phyloP scores from a whole-genome alignment of 2,797 vertebrate genomes.

The Clamator glandarius region DNA sequence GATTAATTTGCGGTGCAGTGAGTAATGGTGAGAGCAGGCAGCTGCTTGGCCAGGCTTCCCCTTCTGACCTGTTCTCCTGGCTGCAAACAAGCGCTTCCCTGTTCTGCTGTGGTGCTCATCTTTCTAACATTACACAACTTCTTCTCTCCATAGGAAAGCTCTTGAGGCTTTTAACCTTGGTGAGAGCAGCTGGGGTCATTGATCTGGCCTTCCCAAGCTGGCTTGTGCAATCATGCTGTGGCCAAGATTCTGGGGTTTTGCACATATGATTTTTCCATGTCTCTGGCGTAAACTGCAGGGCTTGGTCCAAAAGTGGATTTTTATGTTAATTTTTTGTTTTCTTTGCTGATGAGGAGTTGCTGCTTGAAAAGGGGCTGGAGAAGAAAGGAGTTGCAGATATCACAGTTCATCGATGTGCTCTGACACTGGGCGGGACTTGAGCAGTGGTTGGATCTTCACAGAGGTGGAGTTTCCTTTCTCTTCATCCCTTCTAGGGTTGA shows the following conservation, averaged over 20 bases:
- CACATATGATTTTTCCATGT: conserved; percentile 45
- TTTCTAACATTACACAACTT: background rate
- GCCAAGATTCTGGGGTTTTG: conserved; percentile 1
- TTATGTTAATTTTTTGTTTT: too few species aligned
- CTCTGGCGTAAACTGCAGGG: conserved; percentile 11
- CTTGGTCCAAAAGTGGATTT: background rate
- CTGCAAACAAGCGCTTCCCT: background rate
- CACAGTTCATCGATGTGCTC: background rate
- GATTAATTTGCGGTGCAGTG: background rate
- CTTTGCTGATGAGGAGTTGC: background rate
- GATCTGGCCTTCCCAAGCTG: background rate
- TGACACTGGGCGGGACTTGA: background rate
- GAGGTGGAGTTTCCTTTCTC: background rate
- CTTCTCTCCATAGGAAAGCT: background rate
- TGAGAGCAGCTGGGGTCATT: conserved; percentile 18
- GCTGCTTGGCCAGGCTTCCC: conserved; percentile 42
- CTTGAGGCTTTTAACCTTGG: background rate
- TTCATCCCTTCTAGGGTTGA: background rate
- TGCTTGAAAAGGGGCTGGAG: background rate
- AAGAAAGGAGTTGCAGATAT: background rate
- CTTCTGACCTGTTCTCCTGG: conserved; percentile 14
- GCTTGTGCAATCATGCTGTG: background rate
- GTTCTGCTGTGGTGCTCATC: background rate
- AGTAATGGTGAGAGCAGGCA: conserved; percentile 37
- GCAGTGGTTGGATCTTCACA: background rate